phyloP scores from a whole-genome alignment of 2,888 invertebrate genomes.

The Trichacis sp. region DNA sequence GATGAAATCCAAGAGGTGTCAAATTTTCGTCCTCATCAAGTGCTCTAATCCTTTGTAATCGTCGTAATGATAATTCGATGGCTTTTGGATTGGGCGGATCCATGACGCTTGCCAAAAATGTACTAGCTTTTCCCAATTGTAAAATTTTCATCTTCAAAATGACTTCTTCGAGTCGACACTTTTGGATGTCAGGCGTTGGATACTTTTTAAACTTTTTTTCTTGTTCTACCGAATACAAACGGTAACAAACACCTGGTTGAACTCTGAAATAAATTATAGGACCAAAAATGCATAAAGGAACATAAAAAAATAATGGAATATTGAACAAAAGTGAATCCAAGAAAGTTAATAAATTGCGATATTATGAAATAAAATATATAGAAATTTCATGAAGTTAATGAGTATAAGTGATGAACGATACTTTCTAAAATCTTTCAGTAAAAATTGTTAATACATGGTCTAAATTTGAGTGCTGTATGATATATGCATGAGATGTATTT shows the following conservation, averaged over 20 bases:
- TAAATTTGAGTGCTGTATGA: too few species aligned
- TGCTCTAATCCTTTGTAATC: conserved; percentile 77
- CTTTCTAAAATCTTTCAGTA: too few species aligned
- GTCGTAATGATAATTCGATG: conserved; percentile 76
- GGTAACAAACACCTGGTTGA: conserved; percentile 88
- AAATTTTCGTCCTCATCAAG: conserved; percentile 80
- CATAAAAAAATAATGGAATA: too few species aligned
- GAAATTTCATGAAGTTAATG: background rate
- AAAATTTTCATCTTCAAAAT: conserved; percentile 85
- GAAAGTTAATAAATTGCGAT: too few species aligned
- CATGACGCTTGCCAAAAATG: conserved; percentile 79
- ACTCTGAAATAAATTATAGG: conserved; percentile 75
- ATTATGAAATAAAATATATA: too few species aligned
- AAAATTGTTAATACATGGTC: too few species aligned
- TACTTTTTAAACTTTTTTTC: conserved; percentile 75
- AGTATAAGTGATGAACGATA: too few species aligned
- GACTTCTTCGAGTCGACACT: conserved; percentile 85
- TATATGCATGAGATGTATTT: too few species aligned
- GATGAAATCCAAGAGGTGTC: conserved; percentile 90
- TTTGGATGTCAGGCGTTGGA: conserved; percentile 85
- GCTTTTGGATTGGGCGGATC: conserved; percentile 80
- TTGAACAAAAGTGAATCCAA: too few species aligned
- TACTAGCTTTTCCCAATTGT: conserved; percentile 76
- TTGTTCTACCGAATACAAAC: conserved; percentile 80
- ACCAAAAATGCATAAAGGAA: too few species aligned